Evolutionary conservation across 2,113 vertebrate genomes (phyloP).

Genomic region (Bolborhynchus lineola): DNA sequence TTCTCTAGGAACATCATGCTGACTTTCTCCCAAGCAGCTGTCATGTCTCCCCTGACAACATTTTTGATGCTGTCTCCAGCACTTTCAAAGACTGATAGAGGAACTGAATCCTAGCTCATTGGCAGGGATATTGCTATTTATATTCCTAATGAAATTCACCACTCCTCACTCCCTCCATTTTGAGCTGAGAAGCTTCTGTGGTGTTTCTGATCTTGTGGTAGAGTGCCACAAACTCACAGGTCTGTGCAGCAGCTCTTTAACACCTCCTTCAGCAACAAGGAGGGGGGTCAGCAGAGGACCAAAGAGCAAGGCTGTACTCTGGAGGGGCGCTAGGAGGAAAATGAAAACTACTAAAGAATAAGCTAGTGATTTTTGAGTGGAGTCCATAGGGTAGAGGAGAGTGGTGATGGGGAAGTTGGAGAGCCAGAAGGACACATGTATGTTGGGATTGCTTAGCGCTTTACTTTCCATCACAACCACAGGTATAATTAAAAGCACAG

Average conservation of each 20-base stretch:
- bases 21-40: background rate
- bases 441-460: background rate
- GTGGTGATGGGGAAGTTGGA: background rate
- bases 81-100: background rate
- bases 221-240: accelerated
- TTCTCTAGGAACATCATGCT: background rate
- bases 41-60: background rate
- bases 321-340: background rate
- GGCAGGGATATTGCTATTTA: background rate
- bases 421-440: background rate
- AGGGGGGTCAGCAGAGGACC: background rate
- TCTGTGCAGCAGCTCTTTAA: background rate
- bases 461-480: background rate
- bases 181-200: background rate
- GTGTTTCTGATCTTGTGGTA: background rate
- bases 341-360: background rate
- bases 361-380: background rate
- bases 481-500: conserved; percentile 43
- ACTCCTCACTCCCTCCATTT: accelerated
- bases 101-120: background rate
- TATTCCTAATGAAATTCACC: background rate
- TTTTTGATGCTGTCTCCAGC: background rate
- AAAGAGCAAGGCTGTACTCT: background rate
- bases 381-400: background rate
- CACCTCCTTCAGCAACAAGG: background rate